Conservation (phyloP, 2,888 invertebrate species). For the Eristalis intricaria region DNA sequence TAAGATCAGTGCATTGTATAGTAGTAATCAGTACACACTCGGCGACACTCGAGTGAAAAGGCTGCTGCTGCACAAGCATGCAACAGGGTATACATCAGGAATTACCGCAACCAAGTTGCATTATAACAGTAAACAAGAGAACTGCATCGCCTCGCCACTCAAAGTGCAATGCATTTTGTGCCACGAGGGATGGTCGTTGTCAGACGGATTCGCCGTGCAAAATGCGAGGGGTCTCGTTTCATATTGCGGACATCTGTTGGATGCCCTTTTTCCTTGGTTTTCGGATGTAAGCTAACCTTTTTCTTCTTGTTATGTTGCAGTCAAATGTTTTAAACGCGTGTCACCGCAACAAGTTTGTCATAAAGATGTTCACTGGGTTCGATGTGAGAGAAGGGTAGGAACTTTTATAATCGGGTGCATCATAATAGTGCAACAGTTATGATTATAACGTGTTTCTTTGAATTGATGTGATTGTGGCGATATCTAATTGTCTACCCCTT, state of each 20-base stretch:
- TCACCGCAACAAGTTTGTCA: conserved; percentile 46
- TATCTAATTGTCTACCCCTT: not conserved
- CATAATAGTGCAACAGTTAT: conserved; percentile 6
- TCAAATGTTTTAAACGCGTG: conserved; percentile 66
- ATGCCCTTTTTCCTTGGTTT: conserved; percentile 43
- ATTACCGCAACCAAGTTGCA: conserved; percentile 63
- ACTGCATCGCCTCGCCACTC: conserved; percentile 53
- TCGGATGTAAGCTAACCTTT: conserved; percentile 25
- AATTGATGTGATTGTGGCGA: conserved; percentile 25
- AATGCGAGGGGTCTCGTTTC: conserved; percentile 34
- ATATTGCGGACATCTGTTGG: conserved; percentile 59
- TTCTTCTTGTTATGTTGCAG: conserved; percentile 21
- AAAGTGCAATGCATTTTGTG: conserved; percentile 38
- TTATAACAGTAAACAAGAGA: conserved; percentile 69
- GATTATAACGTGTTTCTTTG: too few relatives aligned
- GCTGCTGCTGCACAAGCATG: conserved; percentile 40
- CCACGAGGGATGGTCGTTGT: not conserved
- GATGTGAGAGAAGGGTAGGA: not conserved
- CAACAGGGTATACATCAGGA: conserved; percentile 51
- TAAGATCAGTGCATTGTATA: conserved; percentile 54
- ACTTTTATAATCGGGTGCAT: conserved; percentile 23
- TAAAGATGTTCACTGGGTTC: conserved; percentile 18
- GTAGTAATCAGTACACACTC: conserved; percentile 54
- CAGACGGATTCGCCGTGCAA: conserved; percentile 24
- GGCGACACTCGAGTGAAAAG: conserved; percentile 31